These are phyloP conservation scores for Planiliza haematocheilus DNA, from an alignment of 2,113 vertebrate species.

Conservation along the genomic window DNA sequence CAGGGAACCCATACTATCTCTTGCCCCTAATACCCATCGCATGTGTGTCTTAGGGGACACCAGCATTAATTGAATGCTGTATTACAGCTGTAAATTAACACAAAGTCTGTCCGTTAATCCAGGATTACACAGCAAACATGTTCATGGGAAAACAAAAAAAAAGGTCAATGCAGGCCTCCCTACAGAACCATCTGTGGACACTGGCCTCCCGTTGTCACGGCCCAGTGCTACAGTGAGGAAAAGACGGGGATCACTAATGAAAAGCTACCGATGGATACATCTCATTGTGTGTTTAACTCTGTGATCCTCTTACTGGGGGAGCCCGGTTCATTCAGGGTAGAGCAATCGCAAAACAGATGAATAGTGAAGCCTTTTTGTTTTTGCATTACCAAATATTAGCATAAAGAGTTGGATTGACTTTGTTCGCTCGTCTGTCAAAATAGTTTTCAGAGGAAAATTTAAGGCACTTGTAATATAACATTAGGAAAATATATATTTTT, in stretches of 20 bases:
- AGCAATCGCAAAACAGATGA: slow-evolving; percentile 44
- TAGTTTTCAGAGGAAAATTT: slow-evolving; percentile 24
- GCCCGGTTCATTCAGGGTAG: slow-evolving; percentile 24
- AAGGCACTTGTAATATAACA: slow-evolving; percentile 16
- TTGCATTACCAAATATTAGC: background rate
- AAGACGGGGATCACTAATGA: slow-evolving; percentile 66
- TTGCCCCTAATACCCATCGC: slow-evolving; percentile 81
- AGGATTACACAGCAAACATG: slow-evolving; percentile 91
- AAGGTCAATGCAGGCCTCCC: slow-evolving; percentile 80
- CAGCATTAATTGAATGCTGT: slow-evolving; percentile 83
- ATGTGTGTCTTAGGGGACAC: slow-evolving; percentile 77
- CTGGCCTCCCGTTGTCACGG: slow-evolving; percentile 59
- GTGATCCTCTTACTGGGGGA: slow-evolving; percentile 68
- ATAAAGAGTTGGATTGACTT: background rate
- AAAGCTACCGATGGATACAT: slow-evolving; percentile 66
- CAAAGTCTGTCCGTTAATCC: slow-evolving; percentile 90
- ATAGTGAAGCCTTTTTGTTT: background rate
- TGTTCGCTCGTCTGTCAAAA: slow-evolving; percentile 16
- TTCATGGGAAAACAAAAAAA: slow-evolving; percentile 87
- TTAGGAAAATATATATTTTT: background rate
- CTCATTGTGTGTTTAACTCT: slow-evolving; percentile 78
- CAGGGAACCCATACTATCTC: slow-evolving; percentile 67
- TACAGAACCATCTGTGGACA: slow-evolving; percentile 81
- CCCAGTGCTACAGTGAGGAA: slow-evolving; percentile 66
- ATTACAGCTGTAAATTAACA: slow-evolving; percentile 91